Conservation (phyloP, 2,797 vertebrate genomes). For the Cossypha niveicapilla region DNA sequence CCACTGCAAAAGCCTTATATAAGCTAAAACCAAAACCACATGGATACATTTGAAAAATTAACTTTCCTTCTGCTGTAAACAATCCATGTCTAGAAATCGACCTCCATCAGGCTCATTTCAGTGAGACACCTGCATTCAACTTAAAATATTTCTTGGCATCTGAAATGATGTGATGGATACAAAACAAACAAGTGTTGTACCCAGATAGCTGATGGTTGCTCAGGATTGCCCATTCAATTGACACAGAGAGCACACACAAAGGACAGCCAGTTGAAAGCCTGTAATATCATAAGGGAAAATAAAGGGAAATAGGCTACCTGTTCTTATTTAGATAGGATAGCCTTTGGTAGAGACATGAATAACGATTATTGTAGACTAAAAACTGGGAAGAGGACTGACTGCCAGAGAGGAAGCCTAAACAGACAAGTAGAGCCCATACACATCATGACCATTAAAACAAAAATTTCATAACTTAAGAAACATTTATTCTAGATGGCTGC, state of each 20-base stretch:
- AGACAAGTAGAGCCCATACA: neutral
- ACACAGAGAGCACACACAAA: neutral
- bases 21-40: constrained; percentile 54
- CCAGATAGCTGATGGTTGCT: neutral
- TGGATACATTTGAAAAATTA: neutral
- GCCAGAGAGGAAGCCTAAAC: neutral
- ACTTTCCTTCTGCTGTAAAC: neutral
- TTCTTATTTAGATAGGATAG: neutral
- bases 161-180: neutral
- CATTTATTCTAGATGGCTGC: neutral
- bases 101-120: neutral
- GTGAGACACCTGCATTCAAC: neutral
- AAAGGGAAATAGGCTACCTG: neutral
- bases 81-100: neutral
- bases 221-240: neutral
- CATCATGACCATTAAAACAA: neutral
- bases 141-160: neutral
- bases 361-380: neutral
- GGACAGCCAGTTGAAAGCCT: neutral
- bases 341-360: neutral
- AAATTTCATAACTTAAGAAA: neutral
- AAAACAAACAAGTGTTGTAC: neutral
- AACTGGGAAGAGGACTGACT: neutral
- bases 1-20: constrained; percentile 69
- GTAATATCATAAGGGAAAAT: neutral